Conservation (phyloP, 2,888 invertebrate species). For the Oxytorus armatus region DNA sequence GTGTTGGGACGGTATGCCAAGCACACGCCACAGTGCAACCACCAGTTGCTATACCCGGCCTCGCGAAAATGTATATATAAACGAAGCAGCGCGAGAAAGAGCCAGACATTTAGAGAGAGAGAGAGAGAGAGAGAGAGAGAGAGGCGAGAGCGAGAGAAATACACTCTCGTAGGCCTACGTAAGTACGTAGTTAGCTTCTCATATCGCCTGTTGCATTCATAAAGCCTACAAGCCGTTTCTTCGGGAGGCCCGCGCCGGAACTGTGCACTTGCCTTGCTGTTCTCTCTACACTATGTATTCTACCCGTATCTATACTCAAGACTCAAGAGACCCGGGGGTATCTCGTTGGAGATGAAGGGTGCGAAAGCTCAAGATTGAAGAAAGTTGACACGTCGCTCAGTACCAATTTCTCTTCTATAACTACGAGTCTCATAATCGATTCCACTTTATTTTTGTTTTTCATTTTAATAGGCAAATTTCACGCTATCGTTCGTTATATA, state of each 20-base stretch:
- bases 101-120: conserved; percentile 60
- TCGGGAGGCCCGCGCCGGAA: conserved; percentile 71
- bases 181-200: conserved; percentile 81
- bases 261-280: conserved; percentile 69
- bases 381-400: conserved; percentile 47
- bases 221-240: conserved; percentile 74
- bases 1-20: conserved; percentile 75
- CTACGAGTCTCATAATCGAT: conserved; percentile 7
- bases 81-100: conserved; percentile 66
- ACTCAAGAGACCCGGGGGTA: conserved; percentile 22
- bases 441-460: conserved; percentile 9
- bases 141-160: conserved; percentile 51
- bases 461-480: conserved; percentile 28
- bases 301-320: conserved; percentile 18
- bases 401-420: conserved; percentile 24
- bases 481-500: conserved; percentile 25
- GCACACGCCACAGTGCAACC: conserved; percentile 81
- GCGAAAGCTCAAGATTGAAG: conserved; percentile 23
- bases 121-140: conserved; percentile 57
- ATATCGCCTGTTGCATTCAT: conserved; percentile 83
- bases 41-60: conserved; percentile 83
- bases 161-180: conserved; percentile 80
- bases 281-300: background rate
- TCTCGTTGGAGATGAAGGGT: conserved; percentile 26
- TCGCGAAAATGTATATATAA: conserved; percentile 61